A percentile compares a stretch with the other conserved stretches of the same genome.
Conservation (phyloP, 2,888 invertebrate genomes). For the Anarsia innoxiella region DNA sequence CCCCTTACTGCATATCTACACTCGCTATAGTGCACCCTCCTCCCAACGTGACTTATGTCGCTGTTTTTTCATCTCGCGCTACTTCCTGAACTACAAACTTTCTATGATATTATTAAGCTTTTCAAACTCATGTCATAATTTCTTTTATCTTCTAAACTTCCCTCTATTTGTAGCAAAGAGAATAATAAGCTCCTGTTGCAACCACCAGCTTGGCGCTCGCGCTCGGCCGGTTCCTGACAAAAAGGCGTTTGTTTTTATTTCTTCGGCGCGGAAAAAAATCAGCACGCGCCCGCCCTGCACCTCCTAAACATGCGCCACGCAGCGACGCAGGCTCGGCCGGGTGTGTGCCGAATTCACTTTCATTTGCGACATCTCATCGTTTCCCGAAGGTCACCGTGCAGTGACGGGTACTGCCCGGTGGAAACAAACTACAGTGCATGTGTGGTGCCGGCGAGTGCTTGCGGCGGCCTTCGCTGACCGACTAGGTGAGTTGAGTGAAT, state of each 20-base stretch:
- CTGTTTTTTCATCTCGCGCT: constrained; percentile 20
- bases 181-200: too few relatives aligned
- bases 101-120: neutral
- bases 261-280: constrained; percentile 70
- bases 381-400: constrained; percentile 72
- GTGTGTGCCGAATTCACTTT: constrained; percentile 74
- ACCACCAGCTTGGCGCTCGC: too few relatives aligned
- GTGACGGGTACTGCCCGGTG: constrained; percentile 31
- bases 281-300: constrained; percentile 73
- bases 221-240: constrained; percentile 57
- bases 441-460: constrained; percentile 50
- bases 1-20: constrained; percentile 45
- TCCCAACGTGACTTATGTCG: constrained; percentile 14
- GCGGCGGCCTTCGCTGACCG: constrained; percentile 64
- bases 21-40: constrained; percentile 51
- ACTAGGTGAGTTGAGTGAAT: constrained; percentile 64
- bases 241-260: constrained; percentile 75
- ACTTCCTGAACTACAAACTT: constrained; percentile 20
- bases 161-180: too few relatives aligned
- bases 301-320: constrained; percentile 76
- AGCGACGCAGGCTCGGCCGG: constrained; percentile 71
- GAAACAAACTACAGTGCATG: constrained; percentile 34
- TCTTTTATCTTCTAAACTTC: too few relatives aligned
- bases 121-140: constrained; percentile 5
- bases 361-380: constrained; percentile 73